Conservation (phyloP, 1,140 invertebrate genomes). For the Drosophila oshimai region DNA sequence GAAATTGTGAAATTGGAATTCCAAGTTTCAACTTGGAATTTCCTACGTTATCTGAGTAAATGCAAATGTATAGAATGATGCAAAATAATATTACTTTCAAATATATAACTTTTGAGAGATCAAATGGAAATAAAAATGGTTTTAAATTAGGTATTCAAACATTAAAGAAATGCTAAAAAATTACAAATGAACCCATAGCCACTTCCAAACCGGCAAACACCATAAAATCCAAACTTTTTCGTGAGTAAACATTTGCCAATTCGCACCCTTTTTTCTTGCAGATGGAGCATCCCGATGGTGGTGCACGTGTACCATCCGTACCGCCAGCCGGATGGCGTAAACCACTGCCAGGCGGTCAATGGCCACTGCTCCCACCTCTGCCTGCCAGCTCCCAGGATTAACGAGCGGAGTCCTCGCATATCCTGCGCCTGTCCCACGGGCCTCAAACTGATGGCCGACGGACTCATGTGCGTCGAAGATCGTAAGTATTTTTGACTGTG, state of each 20-base stretch:
- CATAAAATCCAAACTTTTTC: no score
- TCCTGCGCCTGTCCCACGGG: slow-evolving; percentile 95
- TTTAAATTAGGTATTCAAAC: no score
- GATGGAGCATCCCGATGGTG: slow-evolving; percentile 96
- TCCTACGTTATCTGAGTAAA: no score
- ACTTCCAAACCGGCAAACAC: no score
- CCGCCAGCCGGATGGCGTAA: slow-evolving; percentile 94
- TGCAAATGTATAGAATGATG: no score
- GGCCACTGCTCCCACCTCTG: slow-evolving; percentile 96
- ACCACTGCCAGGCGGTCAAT: slow-evolving; percentile 95
- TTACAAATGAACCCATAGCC: no score
- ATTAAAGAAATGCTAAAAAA: no score
- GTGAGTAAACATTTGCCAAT: background rate
- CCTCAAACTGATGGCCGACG: slow-evolving; percentile 88
- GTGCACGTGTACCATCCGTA: slow-evolving; percentile 97
- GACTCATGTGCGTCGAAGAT: slow-evolving; percentile 93
- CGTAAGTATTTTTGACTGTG: slow-evolving; percentile 86
- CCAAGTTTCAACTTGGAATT: no score
- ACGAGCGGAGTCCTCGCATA: slow-evolving; percentile 88
- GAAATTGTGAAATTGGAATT: no score
- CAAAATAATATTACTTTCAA: no score
- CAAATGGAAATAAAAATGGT: no score
- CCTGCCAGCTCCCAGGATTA: slow-evolving; percentile 92
- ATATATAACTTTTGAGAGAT: no score
- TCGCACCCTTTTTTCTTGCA: slow-evolving; percentile 59